Evolutionary conservation across 2,797 vertebrate genomes (phyloP), one percentile per base, ranked within the genome.

Genomic region (Phaenicophaeus curvirostris): DNA sequence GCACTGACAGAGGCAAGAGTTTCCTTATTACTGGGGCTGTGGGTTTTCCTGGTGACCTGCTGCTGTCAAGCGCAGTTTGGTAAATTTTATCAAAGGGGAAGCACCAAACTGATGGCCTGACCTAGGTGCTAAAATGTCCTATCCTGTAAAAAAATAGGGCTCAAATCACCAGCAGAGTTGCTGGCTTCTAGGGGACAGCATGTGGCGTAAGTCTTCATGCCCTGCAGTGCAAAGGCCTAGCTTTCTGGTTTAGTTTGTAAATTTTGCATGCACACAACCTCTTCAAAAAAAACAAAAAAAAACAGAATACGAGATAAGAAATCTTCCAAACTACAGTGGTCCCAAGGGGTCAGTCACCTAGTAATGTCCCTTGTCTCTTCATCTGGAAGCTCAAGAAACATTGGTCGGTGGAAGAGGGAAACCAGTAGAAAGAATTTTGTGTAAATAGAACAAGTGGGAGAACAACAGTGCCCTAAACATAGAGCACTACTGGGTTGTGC

Each of bases 111-210:
- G 23, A 31, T 35, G 39, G 13, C 33, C 30, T 3, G 8, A 59
- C 4, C 14, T 74, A 77, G 24, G 28, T 15, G 8, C 78, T 92
- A 82, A 87, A 79, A 69, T 37, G 18, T 48, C 74, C 71, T 41
- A 14, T 11, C 54, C 11, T 30, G 13, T 50, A 65, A 62, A 63
- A 39, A 18, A 27, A 28, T 42, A 42, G 18, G 12, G 8, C 31
- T 86, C 14, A 30, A 75, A 63, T n/a, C 13, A 9, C 13, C 8
- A 2, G 1, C 5, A 1, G 15, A 5, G 0, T 39, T 35, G 11
- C 54, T 85, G 53, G 6, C 41, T 81, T 88, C n/a, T 48, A 51
- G 16, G 31, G 41, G 14, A 39, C 39, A 35, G 35, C 65, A 42
- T 6, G 15, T 57, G 48, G 51, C 23, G 1, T 4, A 50, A 63